A percentile compares a stretch with the other conserved stretches of the same genome.
phyloP scores from a whole-genome alignment of 2,888 invertebrate species.

The Epinotia bilunana region DNA sequence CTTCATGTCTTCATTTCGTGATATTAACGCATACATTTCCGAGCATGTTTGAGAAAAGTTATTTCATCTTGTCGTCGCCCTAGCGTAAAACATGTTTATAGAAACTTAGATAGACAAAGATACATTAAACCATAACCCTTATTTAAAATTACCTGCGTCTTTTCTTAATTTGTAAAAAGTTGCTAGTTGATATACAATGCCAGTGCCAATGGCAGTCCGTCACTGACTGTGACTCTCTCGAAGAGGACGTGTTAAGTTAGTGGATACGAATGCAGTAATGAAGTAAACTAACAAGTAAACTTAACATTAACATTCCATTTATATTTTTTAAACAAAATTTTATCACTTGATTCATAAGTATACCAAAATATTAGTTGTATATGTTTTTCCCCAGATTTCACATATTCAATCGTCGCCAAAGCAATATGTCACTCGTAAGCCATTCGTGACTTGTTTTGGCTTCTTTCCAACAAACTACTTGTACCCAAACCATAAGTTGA shows the following conservation, averaged over 20 bases:
- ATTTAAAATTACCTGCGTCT: too few species aligned
- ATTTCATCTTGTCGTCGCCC: background rate
- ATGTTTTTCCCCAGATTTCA: slow-evolving; percentile 55
- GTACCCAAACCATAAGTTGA: slow-evolving; percentile 72
- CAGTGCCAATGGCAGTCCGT: too few species aligned
- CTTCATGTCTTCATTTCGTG: too few species aligned
- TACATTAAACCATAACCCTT: too few species aligned
- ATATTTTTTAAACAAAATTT: background rate
- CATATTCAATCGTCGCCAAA: slow-evolving; percentile 58
- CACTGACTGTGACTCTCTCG: too few species aligned
- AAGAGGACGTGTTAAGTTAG: background rate
- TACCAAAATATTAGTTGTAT: background rate
- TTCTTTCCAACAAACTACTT: slow-evolving; percentile 66
- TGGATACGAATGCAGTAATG: background rate
- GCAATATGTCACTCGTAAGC: slow-evolving; percentile 65
- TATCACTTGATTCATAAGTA: background rate
- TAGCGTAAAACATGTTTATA: background rate
- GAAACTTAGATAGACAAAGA: background rate
- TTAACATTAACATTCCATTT: background rate
- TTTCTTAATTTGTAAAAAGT: too few species aligned
- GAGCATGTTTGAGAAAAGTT: too few species aligned
- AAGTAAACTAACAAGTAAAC: background rate
- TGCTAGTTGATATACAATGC: too few species aligned
- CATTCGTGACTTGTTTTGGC: slow-evolving; percentile 68
- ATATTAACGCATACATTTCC: too few species aligned